Percentiles rank a stretch among this genome's conserved stretches.
phyloP scores from a whole-genome alignment of 2,797 vertebrate species.

The Clarias pachynema region DNA sequence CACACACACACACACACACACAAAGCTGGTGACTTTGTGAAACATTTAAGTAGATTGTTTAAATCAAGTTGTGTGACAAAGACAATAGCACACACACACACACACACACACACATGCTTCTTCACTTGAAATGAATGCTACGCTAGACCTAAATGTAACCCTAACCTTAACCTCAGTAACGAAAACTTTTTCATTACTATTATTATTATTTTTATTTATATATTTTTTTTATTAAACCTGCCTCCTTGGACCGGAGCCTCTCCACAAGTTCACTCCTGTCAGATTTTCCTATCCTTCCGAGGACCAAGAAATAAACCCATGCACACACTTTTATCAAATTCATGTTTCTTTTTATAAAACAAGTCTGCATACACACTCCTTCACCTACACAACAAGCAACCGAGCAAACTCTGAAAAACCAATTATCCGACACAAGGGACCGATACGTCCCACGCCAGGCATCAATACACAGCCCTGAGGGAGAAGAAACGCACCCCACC shows the following conservation, averaged over 20 bases:
- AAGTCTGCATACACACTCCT: not conserved
- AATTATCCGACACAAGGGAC: slow-evolving; percentile 33
- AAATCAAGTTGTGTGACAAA: not conserved
- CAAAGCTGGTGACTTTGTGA: slow-evolving; percentile 35
- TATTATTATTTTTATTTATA: not conserved
- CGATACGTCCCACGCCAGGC: slow-evolving; percentile 26
- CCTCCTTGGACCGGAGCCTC: not conserved
- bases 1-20: not conserved
- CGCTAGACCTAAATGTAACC: not conserved
- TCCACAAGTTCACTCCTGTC: not conserved
- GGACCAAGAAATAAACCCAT: not conserved
- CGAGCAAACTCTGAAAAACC: slow-evolving; percentile 15
- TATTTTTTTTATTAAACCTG: not conserved
- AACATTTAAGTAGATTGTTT: slow-evolving; percentile 42
- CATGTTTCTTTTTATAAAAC: not conserved
- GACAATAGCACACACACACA: not conserved
- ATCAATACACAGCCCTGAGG: slow-evolving; percentile 35
- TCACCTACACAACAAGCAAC: not conserved
- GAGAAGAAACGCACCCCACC: slow-evolving; percentile 20
- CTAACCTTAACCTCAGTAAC: not conserved
- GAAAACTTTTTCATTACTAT: not conserved
- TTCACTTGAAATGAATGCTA: not conserved
- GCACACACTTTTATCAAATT: not conserved
- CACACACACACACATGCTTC: slow-evolving; percentile 6
- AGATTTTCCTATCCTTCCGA: not conserved